phyloP scores from a whole-genome alignment of 1,140 invertebrate genomes.

The Oreohelix idahoensis region DNA sequence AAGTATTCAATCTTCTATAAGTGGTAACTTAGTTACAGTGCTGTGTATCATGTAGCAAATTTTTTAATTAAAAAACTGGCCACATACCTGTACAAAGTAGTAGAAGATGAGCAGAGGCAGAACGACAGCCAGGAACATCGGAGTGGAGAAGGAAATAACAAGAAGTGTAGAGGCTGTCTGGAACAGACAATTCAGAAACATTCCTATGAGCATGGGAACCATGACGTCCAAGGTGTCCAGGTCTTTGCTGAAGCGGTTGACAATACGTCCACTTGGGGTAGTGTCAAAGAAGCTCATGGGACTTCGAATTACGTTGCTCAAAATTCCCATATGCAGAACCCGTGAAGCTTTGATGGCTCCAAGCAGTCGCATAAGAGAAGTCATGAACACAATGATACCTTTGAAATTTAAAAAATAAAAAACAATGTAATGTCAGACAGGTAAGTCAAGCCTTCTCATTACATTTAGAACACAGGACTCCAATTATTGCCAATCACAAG shows the following conservation, averaged over 20 bases:
- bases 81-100: conserved; percentile 83
- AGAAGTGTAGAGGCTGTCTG: conserved; percentile 88
- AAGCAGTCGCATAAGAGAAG: conserved; percentile 59
- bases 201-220: conserved; percentile 75
- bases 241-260: conserved; percentile 81
- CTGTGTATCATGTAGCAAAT: no score
- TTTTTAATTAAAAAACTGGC: no score
- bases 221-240: conserved; percentile 74
- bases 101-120: conserved; percentile 89
- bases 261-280: conserved; percentile 84
- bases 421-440: no score
- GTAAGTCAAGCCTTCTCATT: no score
- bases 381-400: conserved; percentile 62
- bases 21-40: no score
- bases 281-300: conserved; percentile 82
- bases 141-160: conserved; percentile 90
- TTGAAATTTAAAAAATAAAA: conserved; percentile 32
- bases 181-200: conserved; percentile 73
- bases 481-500: no score
- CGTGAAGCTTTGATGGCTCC: conserved; percentile 68
- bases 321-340: conserved; percentile 61
- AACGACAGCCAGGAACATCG: conserved; percentile 86
- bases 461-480: no score
- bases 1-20: no score
- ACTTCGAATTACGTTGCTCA: conserved; percentile 78